Conservation (phyloP, 1,140 invertebrate genomes). For the Trichogramma pretiosum region DNA sequence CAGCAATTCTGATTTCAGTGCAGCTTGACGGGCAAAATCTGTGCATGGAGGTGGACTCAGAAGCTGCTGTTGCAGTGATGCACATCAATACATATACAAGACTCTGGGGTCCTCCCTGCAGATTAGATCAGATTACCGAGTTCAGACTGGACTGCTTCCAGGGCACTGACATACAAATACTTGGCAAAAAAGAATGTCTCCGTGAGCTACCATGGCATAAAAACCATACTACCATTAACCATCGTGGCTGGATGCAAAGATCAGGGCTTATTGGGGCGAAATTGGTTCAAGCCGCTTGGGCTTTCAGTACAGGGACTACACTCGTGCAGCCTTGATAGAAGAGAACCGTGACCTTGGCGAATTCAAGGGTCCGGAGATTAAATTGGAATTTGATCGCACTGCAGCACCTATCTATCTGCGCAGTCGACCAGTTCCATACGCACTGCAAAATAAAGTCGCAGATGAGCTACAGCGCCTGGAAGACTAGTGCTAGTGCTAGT, state of each 20-base stretch:
- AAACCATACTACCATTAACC: background rate
- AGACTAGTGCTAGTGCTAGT: constrained; percentile 17
- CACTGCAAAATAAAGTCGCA: background rate
- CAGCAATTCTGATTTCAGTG: background rate
- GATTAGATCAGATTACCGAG: background rate
- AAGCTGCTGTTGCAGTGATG: constrained; percentile 11
- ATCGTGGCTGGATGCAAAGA: constrained; percentile 6
- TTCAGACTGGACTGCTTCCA: background rate
- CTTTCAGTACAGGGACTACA: background rate
- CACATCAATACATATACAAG: constrained; percentile 4
- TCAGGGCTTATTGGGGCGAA: background rate
- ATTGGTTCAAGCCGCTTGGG: constrained; percentile 1
- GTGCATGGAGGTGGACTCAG: constrained; percentile 11
- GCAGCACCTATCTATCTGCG: constrained; percentile 3
- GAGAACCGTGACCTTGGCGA: background rate
- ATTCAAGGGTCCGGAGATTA: constrained; percentile 1
- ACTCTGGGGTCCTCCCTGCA: background rate
- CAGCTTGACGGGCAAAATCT: background rate
- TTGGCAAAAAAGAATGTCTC: background rate
- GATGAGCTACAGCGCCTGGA: background rate
- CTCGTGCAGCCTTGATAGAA: background rate
- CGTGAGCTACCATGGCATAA: background rate
- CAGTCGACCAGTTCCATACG: constrained; percentile 2
- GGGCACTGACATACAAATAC: background rate
- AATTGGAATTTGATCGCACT: constrained; percentile 5